phyloP scores from a whole-genome alignment of 2,797 vertebrate genomes.

The Orientallactaga sibirica region DNA sequence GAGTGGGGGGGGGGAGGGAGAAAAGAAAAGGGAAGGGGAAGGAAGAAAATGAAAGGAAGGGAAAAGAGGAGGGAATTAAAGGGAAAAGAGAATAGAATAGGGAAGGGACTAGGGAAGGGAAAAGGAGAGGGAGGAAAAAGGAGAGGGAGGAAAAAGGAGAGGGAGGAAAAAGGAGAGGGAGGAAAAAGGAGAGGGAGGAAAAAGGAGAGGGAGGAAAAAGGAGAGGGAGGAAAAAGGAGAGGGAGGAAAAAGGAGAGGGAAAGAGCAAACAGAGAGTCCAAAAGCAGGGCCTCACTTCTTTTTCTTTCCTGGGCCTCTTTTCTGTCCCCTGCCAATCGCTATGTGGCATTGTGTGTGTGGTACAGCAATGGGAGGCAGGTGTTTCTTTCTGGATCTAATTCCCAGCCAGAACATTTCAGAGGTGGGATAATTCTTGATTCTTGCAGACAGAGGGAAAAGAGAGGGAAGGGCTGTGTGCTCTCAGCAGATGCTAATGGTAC shows the following conservation, averaged over 20 bases:
- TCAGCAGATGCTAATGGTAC: rapidly evolving
- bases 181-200: too few species aligned
- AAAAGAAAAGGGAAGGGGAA: too few species aligned
- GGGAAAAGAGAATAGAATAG: too few species aligned
- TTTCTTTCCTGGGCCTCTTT: constrained; percentile 44
- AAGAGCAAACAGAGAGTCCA: not conserved
- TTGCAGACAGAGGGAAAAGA: not conserved
- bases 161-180: not conserved
- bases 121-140: not conserved
- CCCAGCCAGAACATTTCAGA: constrained; percentile 53
- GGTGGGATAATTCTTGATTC: not conserved
- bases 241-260: too few species aligned
- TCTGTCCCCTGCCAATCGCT: constrained; percentile 48
- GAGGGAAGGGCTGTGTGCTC: not conserved
- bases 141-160: too few species aligned
- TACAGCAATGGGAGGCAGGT: constrained; percentile 39
- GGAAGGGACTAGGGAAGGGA: too few species aligned
- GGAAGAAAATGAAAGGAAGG: too few species aligned
- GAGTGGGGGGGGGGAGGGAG: too few species aligned
- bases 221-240: not conserved
- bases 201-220: too few species aligned
- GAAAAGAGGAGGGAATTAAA: too few species aligned
- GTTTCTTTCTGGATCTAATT: constrained; percentile 69
- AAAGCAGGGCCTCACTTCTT: constrained; percentile 41
- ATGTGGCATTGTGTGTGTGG: not conserved